Evolutionary conservation across 2,797 vertebrate species (phyloP).

Genomic region (Saxicola maurus): DNA sequence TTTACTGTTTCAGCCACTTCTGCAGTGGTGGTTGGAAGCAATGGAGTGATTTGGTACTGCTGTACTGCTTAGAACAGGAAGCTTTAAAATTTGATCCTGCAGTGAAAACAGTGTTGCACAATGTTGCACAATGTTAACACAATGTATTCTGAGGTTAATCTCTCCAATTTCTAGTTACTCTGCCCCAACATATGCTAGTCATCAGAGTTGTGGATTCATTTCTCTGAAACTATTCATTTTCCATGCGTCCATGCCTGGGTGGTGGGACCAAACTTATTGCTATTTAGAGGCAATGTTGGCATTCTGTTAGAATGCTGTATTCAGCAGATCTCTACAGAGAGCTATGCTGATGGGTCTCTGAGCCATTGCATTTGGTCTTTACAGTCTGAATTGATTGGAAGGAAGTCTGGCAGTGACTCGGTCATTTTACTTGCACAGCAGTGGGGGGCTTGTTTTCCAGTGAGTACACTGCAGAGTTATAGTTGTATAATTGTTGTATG

Average conservation of each 20-base stretch:
- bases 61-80: neutral
- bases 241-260: neutral
- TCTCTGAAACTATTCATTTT: neutral
- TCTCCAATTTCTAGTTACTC: neutral
- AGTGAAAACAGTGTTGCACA: neutral
- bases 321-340: neutral
- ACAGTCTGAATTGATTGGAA: neutral
- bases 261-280: neutral
- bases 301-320: neutral
- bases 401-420: neutral
- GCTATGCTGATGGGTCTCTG: neutral
- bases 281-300: rapidly evolving
- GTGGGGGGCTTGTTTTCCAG: neutral
- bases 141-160: neutral
- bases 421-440: neutral
- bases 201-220: neutral
- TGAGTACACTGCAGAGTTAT: neutral
- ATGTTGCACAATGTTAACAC: neutral
- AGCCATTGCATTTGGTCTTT: neutral
- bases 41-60: neutral
- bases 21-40: rapidly evolving
- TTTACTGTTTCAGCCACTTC: neutral
- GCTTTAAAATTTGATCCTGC: neutral
- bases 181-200: rapidly evolving
- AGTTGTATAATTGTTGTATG: neutral